Evolutionary conservation across 2,888 invertebrate genomes (phyloP).

Genomic region (Cybosia mesomella): DNA sequence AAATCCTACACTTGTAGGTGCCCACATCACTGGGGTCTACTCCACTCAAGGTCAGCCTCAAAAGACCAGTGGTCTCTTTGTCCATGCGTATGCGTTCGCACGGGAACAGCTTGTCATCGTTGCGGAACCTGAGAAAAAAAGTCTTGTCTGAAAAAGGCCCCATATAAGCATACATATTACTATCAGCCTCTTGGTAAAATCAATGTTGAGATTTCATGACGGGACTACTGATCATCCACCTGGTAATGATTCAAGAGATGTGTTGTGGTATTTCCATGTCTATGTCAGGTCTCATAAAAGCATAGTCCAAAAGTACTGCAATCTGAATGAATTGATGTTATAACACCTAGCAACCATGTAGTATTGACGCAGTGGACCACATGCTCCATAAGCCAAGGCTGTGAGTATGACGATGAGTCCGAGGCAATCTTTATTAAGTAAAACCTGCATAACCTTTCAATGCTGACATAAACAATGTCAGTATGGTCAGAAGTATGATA

Average conservation of each 20-base stretch:
- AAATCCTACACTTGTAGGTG: conserved; percentile 93
- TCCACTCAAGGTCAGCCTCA: conserved; percentile 93
- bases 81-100: conserved; percentile 94
- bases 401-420: too few relatives aligned
- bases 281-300: too few relatives aligned
- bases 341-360: neutral
- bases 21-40: conserved; percentile 94
- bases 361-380: neutral
- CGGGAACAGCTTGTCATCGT: conserved; percentile 92
- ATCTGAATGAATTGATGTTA: neutral
- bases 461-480: too few relatives aligned
- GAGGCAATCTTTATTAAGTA: too few relatives aligned
- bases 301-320: neutral
- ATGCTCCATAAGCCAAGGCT: too few relatives aligned
- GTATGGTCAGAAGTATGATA: too few relatives aligned
- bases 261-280: too few relatives aligned
- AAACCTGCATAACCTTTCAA: too few relatives aligned
- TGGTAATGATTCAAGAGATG: too few relatives aligned
- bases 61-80: conserved; percentile 92
- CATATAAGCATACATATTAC: neutral
- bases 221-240: neutral
- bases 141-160: neutral
- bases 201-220: neutral
- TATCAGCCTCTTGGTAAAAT: neutral
- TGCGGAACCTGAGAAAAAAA: conserved; percentile 87